phyloP scores from a whole-genome alignment of 92 coral and sea anemone genomes.

The Scolanthus callimorphus region DNA sequence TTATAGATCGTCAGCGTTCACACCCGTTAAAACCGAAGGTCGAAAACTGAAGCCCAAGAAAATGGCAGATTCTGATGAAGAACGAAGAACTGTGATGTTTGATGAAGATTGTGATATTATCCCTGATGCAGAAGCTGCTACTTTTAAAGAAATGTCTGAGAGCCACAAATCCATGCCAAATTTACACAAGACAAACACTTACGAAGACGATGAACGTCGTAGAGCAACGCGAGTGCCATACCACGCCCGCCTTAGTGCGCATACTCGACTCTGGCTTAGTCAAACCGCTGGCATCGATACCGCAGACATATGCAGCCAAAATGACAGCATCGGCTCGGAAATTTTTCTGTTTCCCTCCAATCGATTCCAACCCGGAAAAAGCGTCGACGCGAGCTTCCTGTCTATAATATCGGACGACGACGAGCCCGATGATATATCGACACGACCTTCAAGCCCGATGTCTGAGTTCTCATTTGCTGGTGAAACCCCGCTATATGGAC shows the following conservation, averaged over 20 bases:
- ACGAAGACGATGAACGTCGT: no score
- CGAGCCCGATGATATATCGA: slow-evolving; percentile 54
- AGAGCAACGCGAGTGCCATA: slow-evolving; percentile 26
- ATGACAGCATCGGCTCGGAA: slow-evolving; percentile 37
- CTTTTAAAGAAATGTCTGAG: slow-evolving; percentile 56
- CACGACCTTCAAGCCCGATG: slow-evolving; percentile 86
- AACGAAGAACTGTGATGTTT: neutral
- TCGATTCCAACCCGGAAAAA: slow-evolving; percentile 64
- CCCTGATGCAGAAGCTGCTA: neutral
- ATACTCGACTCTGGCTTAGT: slow-evolving; percentile 81
- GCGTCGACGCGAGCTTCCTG: slow-evolving; percentile 64
- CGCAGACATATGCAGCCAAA: slow-evolving; percentile 45
- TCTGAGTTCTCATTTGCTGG: slow-evolving; percentile 89
- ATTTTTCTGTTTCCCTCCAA: slow-evolving; percentile 73
- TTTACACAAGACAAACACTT: slow-evolving; percentile 36
- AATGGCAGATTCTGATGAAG: neutral
- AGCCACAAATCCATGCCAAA: slow-evolving; percentile 87
- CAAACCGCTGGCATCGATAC: slow-evolving; percentile 81
- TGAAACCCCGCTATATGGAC: slow-evolving; percentile 58
- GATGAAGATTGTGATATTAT: neutral
- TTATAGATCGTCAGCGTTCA: slow-evolving; percentile 36
- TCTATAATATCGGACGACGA: slow-evolving; percentile 60
- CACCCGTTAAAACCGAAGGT: slow-evolving; percentile 26
- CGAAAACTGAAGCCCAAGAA: neutral
- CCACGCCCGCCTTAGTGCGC: slow-evolving; percentile 66